phyloP scores from a whole-genome alignment of 2,113 vertebrate genomes.

The Drymodes brunneopygia region DNA sequence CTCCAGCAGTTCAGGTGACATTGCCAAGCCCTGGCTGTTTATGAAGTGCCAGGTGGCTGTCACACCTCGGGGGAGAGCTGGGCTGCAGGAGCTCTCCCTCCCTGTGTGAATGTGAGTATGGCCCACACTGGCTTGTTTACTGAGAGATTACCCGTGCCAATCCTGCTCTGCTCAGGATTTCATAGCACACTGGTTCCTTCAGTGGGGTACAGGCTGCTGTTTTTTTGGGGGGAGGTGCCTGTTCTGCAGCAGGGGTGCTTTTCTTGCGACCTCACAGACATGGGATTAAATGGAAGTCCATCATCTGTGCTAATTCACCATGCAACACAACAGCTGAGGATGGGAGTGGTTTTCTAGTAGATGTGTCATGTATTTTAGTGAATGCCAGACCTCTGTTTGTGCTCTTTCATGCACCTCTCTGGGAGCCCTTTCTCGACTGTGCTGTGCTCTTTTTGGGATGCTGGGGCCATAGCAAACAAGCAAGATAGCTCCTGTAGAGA shows the following conservation, averaged over 20 bases:
- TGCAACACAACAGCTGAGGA: rapidly evolving
- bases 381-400: neutral
- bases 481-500: neutral
- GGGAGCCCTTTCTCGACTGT: neutral
- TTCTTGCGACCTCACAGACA: neutral
- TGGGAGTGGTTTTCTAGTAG: neutral
- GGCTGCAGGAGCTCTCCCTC: neutral
- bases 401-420: neutral
- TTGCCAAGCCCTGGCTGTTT: neutral
- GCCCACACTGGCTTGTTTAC: rapidly evolving
- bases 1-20: neutral
- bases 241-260: neutral
- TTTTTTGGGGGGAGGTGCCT: neutral
- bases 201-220: rapidly evolving
- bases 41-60: neutral
- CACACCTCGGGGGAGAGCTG: neutral
- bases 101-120: rapidly evolving
- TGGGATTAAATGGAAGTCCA: neutral
- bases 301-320: rapidly evolving
- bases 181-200: rapidly evolving
- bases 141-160: rapidly evolving
- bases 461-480: neutral
- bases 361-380: neutral
- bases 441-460: neutral
- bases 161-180: neutral